These are phyloP conservation scores for Lonchura striata DNA, from an alignment of 2,113 vertebrate species.

Conservation along the genomic window DNA sequence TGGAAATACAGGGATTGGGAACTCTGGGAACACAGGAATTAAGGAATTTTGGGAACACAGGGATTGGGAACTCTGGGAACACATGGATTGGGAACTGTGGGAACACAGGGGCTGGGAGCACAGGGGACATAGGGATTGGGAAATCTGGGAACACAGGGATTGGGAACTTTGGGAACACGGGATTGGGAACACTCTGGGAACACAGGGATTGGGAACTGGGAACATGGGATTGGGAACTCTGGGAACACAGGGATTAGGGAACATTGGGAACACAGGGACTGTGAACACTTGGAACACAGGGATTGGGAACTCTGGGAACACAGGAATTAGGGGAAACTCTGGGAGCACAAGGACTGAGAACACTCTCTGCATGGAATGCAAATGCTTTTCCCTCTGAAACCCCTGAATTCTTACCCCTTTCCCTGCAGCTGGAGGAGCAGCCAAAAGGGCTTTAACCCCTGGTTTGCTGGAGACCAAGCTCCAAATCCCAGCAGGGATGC, in stretches of 20 bases:
- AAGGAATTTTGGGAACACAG: background rate
- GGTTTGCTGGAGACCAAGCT: background rate
- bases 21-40: background rate
- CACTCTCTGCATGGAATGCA: background rate
- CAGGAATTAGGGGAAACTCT: background rate
- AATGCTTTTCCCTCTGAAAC: background rate
- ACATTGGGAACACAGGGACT: background rate
- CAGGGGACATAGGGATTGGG: too few relatives aligned
- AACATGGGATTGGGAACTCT: too few relatives aligned
- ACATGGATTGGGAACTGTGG: too few relatives aligned
- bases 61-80: background rate
- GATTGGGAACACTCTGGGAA: background rate
- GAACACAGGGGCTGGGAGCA: too few relatives aligned
- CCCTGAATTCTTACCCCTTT: background rate
- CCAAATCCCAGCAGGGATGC: accelerated
- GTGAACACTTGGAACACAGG: background rate
- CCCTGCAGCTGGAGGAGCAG: background rate
- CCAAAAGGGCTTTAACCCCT: background rate
- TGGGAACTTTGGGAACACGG: background rate
- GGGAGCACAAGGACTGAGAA: background rate
- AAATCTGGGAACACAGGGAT: background rate
- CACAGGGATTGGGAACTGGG: background rate
- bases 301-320: background rate
- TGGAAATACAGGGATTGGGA: too few relatives aligned
- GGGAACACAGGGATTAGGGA: background rate